Base-by-base conservation (phyloP, 2,113 vertebrate species). In the Oryzias celebensis region DNA sequence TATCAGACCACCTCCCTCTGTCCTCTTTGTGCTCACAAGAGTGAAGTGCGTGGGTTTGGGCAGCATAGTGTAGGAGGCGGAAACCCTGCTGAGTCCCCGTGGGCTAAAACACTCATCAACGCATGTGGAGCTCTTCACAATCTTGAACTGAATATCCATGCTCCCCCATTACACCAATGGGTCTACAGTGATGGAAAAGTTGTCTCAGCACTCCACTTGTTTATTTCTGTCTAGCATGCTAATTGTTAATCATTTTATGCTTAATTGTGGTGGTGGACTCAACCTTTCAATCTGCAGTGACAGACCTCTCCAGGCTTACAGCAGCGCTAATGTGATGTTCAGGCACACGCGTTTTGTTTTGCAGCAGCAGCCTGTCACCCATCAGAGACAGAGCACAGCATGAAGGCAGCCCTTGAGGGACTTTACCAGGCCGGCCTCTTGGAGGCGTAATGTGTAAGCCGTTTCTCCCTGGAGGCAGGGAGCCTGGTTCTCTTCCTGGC, bases 31-130 rank as follows among this genome's bases (percentile, higher is more conserved):
- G 71, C 75, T 73, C 75, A 84, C 77, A 85, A 63, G 23, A 88
- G 86, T 83, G 82, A 72, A 84, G 72, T 75, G 87, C 74, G 88
- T 88, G 81, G 82, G 85, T 80, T 88, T 86, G 81, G 80, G 78
- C 81, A 59, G 82, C 68, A 54, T 75, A 57, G 82, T 83, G 89
- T 90, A 85, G 89, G 90, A 90, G 81, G 88, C 65, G 62, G 82
- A 88, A 88, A 85, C 82, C 84, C 87, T 81, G 85, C 83, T 73
- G 79, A 76, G 73, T 36, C 75, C 83, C 88, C 51, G 86, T 90
- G 87, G 89, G 86, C 86, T 88, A 82, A 71, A 85, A 87, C 83
- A 90, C 78, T 89, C 79, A 85, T 86, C 85, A 77, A 70, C 71
- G 72, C 81, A 86, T 85, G 75, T 83, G 90, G 89, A 71, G 87